Base-by-base conservation (phyloP, 2,888 invertebrate species). In the Boloria euphrosyne region DNA sequence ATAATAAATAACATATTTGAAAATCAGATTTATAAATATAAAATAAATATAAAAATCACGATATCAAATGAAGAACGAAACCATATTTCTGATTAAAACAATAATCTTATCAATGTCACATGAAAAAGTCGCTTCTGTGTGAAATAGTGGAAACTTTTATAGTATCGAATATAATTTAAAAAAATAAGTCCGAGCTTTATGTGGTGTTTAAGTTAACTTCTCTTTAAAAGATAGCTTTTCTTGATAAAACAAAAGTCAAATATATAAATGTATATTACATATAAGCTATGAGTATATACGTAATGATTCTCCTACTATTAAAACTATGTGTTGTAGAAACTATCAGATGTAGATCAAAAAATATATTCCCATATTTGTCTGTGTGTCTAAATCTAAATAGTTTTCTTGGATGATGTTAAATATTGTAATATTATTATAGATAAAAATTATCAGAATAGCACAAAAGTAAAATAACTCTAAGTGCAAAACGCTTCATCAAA, bases 341-440 rank as follows among this genome's bases (percentile, higher is more conserved):
- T 68, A 66, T 66, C 54, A 51, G 47, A 47, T 53, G 51, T 63
- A 66, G 43, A 54, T 60, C 62, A 58, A 59, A 65, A 65, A 66
- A 63, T 71, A 72, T 72, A 71, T 71, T 71, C 72, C 71, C 63
- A 68, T 66, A 67, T 66, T 60, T 69, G 62, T 71, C 61, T 71
- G 65, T 71, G 64, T 72, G 68, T 72, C 58, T 64, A 58, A 46
- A 58, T 64, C 57, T 64, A 52, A 63, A 38, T 52, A 59, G 64
- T 58, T 64, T 52, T 46, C 57, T 64, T 27, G 18, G 18, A 58
- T 7, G 46, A 44, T 64, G 58, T 64, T 58, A 64, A 58, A 17
- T 31, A 38, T 4, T 31, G 13, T 64, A 52, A 64, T 58, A 58
- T 18, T 58, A 58, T 18, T 31, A 14, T 63, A 63, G 50, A 18